These are phyloP conservation scores for Gymnoscopelus microlampas DNA, from an alignment of 2,797 vertebrate species.

Conservation along the genomic window DNA sequence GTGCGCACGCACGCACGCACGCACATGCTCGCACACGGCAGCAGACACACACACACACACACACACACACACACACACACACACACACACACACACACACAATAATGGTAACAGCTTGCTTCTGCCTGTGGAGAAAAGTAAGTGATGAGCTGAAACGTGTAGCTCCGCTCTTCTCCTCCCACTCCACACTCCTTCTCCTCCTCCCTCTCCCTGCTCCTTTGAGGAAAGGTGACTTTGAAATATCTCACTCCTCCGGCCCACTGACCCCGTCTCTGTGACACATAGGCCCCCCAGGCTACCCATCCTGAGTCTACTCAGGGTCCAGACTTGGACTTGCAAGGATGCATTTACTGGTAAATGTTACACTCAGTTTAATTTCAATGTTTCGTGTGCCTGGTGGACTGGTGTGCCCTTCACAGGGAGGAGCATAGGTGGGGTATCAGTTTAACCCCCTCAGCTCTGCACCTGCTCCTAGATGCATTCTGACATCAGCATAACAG, in stretches of 20 bases:
- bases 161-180: slow-evolving; percentile 22
- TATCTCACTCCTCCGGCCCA: slow-evolving; percentile 23
- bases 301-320: slow-evolving; percentile 3
- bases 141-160: slow-evolving; percentile 44
- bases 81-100: slow-evolving; percentile 22
- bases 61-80: slow-evolving; percentile 33
- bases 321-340: not conserved
- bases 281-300: slow-evolving; percentile 8
- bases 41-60: slow-evolving; percentile 30
- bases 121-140: slow-evolving; percentile 46
- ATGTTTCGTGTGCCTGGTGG: no score
- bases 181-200: not conserved
- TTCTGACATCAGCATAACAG: slow-evolving; percentile 29
- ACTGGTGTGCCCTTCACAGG: no score
- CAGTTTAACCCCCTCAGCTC: slow-evolving; percentile 44
- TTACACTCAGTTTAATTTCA: no score
- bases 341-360: no score
- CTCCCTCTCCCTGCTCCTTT: slow-evolving; percentile 24
- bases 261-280: slow-evolving; percentile 17
- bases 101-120: slow-evolving; percentile 29
- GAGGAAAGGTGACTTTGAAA: slow-evolving; percentile 27
- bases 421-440: slow-evolving; percentile 56
- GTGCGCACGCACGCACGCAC: slow-evolving; percentile 27
- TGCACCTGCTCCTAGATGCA: slow-evolving; percentile 24
- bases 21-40: slow-evolving; percentile 34